phyloP scores from a whole-genome alignment of 2,113 vertebrate genomes.

The Pelvicachromis taeniatus region DNA sequence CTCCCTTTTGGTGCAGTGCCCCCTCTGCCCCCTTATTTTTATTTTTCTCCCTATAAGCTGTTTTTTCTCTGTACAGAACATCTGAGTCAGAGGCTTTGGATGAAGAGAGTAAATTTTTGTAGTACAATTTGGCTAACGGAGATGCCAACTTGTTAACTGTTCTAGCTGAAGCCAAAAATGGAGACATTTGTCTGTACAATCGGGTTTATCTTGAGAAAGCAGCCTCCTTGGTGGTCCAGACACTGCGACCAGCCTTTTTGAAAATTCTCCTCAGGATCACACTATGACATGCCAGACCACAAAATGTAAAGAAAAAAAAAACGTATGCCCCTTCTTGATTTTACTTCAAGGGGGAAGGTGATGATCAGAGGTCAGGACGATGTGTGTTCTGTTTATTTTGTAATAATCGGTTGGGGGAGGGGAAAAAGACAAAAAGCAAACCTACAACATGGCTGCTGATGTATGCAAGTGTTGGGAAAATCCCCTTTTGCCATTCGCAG shows the following conservation, averaged over 20 bases:
- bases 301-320: not conserved
- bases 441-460: constrained; percentile 6
- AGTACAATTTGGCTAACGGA: constrained; percentile 37
- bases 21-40: not conserved
- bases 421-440: not conserved
- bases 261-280: constrained; percentile 45
- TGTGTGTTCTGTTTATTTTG: constrained; percentile 37
- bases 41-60: constrained; percentile 9
- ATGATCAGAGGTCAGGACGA: constrained; percentile 34
- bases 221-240: constrained; percentile 15
- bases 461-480: constrained; percentile 15
- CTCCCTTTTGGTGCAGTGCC: constrained; percentile 22
- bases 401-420: not conserved
- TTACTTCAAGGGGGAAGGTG: constrained; percentile 14
- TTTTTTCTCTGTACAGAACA: constrained; percentile 6
- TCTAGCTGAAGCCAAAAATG: constrained; percentile 64
- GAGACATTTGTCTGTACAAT: constrained; percentile 39
- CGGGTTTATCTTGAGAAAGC: constrained; percentile 37
- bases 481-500: constrained; percentile 47
- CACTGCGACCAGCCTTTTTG: not conserved
- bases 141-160: constrained; percentile 49
- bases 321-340: constrained; percentile 3
- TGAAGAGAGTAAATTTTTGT: constrained; percentile 27
- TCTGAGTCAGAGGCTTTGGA: not conserved
- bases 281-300: constrained; percentile 43